These are phyloP conservation scores for Armadillidium nasatum DNA, from an alignment of 1,140 invertebrate species.

Conservation along the genomic window DNA sequence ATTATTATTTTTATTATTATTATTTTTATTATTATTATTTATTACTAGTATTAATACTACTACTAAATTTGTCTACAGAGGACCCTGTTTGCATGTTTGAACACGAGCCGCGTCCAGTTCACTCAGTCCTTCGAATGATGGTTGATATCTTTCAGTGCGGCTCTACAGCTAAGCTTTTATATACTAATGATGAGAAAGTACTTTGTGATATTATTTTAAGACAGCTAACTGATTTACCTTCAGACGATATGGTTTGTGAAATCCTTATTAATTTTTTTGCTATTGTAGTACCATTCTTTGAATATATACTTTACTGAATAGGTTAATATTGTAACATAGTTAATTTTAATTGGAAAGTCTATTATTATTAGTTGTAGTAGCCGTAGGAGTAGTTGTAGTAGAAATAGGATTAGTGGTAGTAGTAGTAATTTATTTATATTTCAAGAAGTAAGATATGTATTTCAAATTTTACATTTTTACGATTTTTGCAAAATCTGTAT, in stretches of 20 bases:
- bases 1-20: too few species aligned
- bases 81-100: conserved; percentile 79
- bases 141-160: conserved; percentile 73
- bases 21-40: background rate
- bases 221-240: conserved; percentile 75
- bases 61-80: conserved; percentile 28
- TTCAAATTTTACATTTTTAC: background rate
- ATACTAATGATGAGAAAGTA: conserved; percentile 88
- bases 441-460: too few species aligned
- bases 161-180: conserved; percentile 75
- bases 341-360: too few species aligned
- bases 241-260: conserved; percentile 30
- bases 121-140: conserved; percentile 82
- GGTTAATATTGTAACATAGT: too few species aligned
- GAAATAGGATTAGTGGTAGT: too few species aligned
- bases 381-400: too few species aligned
- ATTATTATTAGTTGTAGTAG: too few species aligned
- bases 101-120: conserved; percentile 67
- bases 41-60: background rate
- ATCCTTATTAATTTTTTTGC: background rate
- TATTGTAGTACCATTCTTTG: too few species aligned
- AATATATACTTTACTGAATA: too few species aligned
- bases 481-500: background rate
- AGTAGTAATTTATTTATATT: too few species aligned
- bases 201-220: conserved; percentile 84